Conservation (phyloP, 2,113 vertebrate species). For the Tylochromis polylepis region DNA sequence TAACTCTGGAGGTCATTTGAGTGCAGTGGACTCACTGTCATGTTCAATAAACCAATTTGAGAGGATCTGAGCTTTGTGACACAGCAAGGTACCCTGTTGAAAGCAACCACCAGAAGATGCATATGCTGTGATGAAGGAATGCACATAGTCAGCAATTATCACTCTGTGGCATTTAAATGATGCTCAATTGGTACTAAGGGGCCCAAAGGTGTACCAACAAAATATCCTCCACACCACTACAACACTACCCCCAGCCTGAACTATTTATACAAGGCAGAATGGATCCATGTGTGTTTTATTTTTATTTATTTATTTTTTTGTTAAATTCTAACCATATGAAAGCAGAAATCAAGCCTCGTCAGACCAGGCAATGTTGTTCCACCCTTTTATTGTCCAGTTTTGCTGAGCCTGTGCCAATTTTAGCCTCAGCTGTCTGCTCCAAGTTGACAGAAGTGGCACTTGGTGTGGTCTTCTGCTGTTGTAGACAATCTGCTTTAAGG, state of each 20-base stretch:
- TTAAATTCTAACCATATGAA: neutral
- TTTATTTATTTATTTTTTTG: fast-evolving
- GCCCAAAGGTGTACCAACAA: neutral
- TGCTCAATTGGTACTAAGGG: neutral
- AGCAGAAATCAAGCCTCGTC: fast-evolving
- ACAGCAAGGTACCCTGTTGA: too few relatives aligned
- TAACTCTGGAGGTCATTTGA: neutral
- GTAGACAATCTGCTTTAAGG: neutral
- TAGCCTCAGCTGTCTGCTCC: neutral
- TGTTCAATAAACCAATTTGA: too few relatives aligned
- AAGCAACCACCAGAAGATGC: neutral
- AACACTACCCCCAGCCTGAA: neutral
- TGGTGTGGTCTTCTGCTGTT: neutral
- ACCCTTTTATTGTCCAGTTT: neutral
- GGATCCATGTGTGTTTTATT: neutral
- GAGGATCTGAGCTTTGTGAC: too few relatives aligned
- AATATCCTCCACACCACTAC: neutral
- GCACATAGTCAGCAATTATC: fast-evolving
- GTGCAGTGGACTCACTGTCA: too few relatives aligned
- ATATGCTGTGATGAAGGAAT: neutral
- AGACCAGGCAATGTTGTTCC: neutral
- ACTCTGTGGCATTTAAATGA: neutral
- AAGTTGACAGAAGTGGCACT: neutral
- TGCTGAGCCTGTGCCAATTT: neutral
- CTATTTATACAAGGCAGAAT: neutral